Base-by-base conservation (phyloP, 2,888 invertebrate genomes). In the Lottia scabra region DNA sequence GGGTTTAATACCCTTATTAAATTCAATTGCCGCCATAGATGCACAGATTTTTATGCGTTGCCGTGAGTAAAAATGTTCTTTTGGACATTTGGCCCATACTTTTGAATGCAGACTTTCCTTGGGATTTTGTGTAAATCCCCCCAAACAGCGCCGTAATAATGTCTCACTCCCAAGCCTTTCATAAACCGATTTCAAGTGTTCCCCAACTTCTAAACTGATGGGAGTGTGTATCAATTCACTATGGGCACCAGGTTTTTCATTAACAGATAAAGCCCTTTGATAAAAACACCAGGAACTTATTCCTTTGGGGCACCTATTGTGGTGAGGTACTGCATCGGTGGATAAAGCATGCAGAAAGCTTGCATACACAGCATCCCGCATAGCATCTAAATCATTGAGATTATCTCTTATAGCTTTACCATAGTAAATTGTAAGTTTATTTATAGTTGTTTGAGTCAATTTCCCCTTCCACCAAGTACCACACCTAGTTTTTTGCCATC, bases 301-400 rank as follows among this genome's bases (percentile, higher is more conserved):
- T 12, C 71, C 71, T 63, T 13, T 8, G 26, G 74, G 71, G 43
- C 71, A 71, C 12, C 56, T n/a, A 5, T 43, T 16, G 43, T 73
- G 69, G 19, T 64, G 65, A n/a, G 73, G 73, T 15, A 23, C 43
- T 15, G 15, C 26, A 19, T 71, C 74, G 23, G 67, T 71, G 5
- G 63, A 48, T 26, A 67, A 62, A 43, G 65, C 43, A 44, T 74
- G 74, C 15, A 67, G 63, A 16, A 73, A 27, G 10, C 45, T 46
- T n/a, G 73, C 63, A 46, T 38, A 56, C 0, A 69, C 45, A 0
- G 48, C 65, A 23, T 63, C 30, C 19, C 30, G 63, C 65, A 73
- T 73, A 3, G n/a, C 19, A 19, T 45, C 65, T 15, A 38, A 64
- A 15, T 38, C 48, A 48, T 48, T 38, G 8, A 30, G 44, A 27